These are phyloP conservation scores for Grantiella picta DNA, from an alignment of 2,113 vertebrate genomes.

Conservation along the genomic window DNA sequence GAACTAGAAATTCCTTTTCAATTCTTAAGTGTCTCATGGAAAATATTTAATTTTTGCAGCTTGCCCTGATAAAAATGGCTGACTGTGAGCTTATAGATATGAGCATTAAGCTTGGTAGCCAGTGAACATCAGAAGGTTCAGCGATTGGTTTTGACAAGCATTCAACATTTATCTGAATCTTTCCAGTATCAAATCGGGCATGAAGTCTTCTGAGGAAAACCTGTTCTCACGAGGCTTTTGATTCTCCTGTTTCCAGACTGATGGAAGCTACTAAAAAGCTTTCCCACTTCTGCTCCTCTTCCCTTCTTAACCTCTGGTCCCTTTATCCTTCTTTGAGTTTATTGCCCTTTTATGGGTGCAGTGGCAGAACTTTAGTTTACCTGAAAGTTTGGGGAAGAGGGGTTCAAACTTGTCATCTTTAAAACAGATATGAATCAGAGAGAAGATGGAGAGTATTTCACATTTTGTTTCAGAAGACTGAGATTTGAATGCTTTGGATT, in stretches of 20 bases:
- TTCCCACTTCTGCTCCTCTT: neutral
- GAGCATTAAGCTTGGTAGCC: conserved; percentile 45
- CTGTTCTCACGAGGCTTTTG: conserved; percentile 41
- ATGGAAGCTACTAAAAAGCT: conserved; percentile 1
- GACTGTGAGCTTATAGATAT: conserved; percentile 29
- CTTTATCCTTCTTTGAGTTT: neutral
- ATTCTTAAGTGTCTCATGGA: neutral
- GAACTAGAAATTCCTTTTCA: neutral
- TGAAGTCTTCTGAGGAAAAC: conserved; percentile 51
- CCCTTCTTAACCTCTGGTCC: neutral
- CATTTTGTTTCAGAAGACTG: neutral
- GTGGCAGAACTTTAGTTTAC: neutral
- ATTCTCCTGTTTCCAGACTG: neutral
- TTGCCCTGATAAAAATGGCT: conserved; percentile 33
- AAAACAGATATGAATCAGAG: neutral
- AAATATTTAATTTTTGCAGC: conserved; percentile 22
- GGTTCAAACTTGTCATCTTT: neutral
- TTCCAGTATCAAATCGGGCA: conserved; percentile 41
- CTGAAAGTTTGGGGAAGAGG: neutral
- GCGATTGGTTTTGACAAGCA: conserved; percentile 61
- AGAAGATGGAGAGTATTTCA: neutral
- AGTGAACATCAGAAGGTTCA: conserved; percentile 56
- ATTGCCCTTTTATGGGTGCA: neutral
- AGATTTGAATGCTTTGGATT: neutral
- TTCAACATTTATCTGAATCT: conserved; percentile 64